phyloP scores from a whole-genome alignment of 2,797 vertebrate genomes.

The Streptopelia turtur region DNA sequence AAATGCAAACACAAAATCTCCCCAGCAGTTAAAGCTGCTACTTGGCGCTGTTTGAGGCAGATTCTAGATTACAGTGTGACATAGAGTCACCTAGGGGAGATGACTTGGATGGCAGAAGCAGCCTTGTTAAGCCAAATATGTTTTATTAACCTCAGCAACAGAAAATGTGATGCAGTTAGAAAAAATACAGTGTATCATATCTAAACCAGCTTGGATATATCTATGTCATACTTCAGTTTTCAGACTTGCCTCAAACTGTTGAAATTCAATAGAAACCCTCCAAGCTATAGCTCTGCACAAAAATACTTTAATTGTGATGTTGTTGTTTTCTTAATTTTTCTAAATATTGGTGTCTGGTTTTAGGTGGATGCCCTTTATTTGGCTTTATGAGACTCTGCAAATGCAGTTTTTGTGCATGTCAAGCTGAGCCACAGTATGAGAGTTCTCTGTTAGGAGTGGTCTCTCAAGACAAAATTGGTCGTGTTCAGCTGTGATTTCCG shows the following conservation, averaged over 20 bases:
- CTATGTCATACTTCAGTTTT: not conserved
- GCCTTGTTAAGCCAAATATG: not conserved
- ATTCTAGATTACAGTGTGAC: not conserved
- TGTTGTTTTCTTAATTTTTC: not conserved
- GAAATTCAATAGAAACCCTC: not conserved
- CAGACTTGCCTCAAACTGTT: not conserved
- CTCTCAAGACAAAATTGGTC: not conserved
- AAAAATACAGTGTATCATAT: not conserved
- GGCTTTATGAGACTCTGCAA: not conserved
- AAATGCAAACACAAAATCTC: not conserved
- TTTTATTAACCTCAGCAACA: not conserved
- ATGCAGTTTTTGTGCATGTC: not conserved
- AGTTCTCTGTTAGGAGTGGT: not conserved
- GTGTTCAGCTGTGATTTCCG: not conserved
- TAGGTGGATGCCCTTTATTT: not conserved
- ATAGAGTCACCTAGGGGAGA: not conserved
- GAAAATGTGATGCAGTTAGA: not conserved
- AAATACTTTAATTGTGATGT: not conserved
- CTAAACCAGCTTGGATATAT: not conserved
- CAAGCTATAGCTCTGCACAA: not conserved
- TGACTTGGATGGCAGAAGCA: not conserved
- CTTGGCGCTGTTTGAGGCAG: not conserved
- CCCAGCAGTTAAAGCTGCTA: not conserved
- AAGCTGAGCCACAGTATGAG: not conserved
- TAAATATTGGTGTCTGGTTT: not conserved